These are phyloP conservation scores for Rhopalosiphum maidis DNA, from an alignment of 1,140 invertebrate species.

Conservation along the genomic window DNA sequence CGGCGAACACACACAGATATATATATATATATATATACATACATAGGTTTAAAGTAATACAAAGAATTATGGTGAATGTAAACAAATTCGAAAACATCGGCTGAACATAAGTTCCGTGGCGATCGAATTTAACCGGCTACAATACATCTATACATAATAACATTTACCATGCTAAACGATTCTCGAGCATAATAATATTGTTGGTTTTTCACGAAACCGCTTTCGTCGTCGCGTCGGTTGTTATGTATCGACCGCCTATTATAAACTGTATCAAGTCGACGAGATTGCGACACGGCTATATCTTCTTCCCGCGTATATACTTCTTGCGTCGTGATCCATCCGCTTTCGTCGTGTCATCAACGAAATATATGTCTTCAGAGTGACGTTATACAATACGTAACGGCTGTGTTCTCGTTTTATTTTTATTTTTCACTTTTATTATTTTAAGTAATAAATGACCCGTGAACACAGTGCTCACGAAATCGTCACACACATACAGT, in stretches of 20 bases:
- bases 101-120: background rate
- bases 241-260: slow-evolving; percentile 12
- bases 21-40: too few relatives aligned
- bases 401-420: slow-evolving; percentile 23
- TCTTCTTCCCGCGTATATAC: background rate
- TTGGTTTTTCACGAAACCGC: background rate
- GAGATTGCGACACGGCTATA: background rate
- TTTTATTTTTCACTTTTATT: slow-evolving; percentile 48
- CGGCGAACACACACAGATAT: background rate
- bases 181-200: background rate
- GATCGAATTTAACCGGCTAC: background rate
- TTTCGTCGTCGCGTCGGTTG: background rate
- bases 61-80: background rate
- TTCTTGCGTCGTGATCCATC: slow-evolving; percentile 32
- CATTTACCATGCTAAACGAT: background rate
- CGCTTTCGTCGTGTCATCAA: slow-evolving; percentile 47
- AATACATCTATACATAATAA: background rate
- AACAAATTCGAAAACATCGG: slow-evolving; percentile 3
- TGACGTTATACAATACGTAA: slow-evolving; percentile 43
- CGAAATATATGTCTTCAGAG: background rate
- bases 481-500: slow-evolving; percentile 35
- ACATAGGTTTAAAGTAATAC: background rate
- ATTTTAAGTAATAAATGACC: slow-evolving; percentile 49
- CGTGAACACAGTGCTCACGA: slow-evolving; percentile 38
- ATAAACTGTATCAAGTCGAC: background rate